Evolutionary conservation across 2,113 vertebrate genomes (phyloP).

Genomic region (Microcebus tavaratra): DNA sequence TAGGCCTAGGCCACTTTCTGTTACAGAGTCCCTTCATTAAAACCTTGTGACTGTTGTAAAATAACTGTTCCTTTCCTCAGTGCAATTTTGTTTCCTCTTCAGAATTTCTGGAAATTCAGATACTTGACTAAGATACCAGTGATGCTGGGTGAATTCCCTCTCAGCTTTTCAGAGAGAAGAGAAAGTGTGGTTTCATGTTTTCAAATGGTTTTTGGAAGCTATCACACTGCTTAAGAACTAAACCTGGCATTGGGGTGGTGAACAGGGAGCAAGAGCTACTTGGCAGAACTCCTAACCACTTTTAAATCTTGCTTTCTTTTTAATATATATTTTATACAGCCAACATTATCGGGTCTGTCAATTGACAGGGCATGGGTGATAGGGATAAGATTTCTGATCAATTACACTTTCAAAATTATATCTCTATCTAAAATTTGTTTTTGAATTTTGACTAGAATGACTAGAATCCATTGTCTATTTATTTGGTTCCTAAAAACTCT

Average conservation of each 20-base stretch:
- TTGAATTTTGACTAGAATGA: not conserved
- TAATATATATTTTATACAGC: not conserved
- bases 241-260: fast-evolving
- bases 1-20: not conserved
- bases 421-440: not conserved
- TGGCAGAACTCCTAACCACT: not conserved
- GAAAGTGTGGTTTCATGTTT: not conserved
- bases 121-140: not conserved
- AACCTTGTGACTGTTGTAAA: not conserved
- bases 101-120: not conserved
- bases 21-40: not conserved
- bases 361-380: not conserved
- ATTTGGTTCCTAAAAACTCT: not conserved
- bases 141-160: not conserved
- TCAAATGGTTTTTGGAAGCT: not conserved
- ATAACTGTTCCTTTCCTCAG: not conserved
- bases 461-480: not conserved
- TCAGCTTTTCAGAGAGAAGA: not conserved
- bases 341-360: not conserved
- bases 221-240: not conserved
- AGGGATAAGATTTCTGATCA: not conserved
- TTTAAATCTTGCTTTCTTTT: not conserved
- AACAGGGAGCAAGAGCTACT: not conserved
- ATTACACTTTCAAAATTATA: not conserved
- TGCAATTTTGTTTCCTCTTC: not conserved